These are phyloP conservation scores for Dryocosmus kuriphilus DNA, from an alignment of 2,888 invertebrate species.

Conservation along the genomic window DNA sequence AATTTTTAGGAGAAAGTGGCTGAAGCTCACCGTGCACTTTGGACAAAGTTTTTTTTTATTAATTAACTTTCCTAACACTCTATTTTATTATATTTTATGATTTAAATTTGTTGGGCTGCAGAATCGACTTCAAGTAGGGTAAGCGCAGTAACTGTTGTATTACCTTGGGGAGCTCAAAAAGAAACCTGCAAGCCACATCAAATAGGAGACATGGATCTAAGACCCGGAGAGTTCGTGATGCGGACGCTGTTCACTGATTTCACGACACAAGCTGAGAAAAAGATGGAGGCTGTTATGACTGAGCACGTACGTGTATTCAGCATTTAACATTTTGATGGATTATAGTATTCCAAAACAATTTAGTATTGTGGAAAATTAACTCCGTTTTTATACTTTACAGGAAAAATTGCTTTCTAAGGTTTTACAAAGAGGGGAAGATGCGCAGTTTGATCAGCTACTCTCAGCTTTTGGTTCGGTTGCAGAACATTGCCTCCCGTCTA, in stretches of 20 bases:
- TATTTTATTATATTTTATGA: slow-evolving; percentile 22
- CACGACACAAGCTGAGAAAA: slow-evolving; percentile 95
- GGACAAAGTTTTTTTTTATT: no score
- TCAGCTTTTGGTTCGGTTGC: slow-evolving; percentile 96
- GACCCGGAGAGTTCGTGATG: slow-evolving; percentile 98
- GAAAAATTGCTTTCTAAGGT: slow-evolving; percentile 97
- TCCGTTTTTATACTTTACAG: slow-evolving; percentile 75
- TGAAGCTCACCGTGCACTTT: no score
- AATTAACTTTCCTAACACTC: no score
- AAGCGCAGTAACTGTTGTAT: slow-evolving; percentile 74
- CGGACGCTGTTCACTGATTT: slow-evolving; percentile 96
- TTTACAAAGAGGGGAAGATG: slow-evolving; percentile 96
- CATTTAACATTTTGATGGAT: slow-evolving; percentile 26
- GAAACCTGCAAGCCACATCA: slow-evolving; percentile 78
- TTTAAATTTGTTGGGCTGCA: slow-evolving; percentile 49
- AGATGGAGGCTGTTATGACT: slow-evolving; percentile 96
- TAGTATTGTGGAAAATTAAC: not conserved
- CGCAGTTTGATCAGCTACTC: slow-evolving; percentile 95
- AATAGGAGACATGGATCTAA: slow-evolving; percentile 82
- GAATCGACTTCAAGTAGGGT: slow-evolving; percentile 75
- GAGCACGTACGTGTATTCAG: slow-evolving; percentile 83
- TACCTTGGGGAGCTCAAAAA: slow-evolving; percentile 92
- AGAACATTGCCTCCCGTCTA: slow-evolving; percentile 97
- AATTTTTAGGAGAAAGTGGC: no score
- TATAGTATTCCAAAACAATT: not conserved